Evolutionary conservation across 2,113 vertebrate genomes (phyloP), one percentile per base, ranked within the genome.

Genomic region (Lampris incognitus): DNA sequence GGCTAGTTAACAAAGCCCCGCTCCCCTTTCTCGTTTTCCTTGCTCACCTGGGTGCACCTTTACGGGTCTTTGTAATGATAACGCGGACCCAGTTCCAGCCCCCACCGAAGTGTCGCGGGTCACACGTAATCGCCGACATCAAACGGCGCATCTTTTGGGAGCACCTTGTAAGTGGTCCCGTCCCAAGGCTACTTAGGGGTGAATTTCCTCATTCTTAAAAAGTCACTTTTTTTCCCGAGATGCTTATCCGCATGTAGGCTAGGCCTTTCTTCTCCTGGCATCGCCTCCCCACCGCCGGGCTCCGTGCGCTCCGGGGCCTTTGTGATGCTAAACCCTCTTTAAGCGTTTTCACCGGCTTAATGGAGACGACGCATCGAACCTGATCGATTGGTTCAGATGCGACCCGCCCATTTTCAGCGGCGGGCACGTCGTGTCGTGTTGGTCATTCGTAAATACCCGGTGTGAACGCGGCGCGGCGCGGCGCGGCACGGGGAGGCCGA

Each of bases 51-150:
- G 78, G 66, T 74, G 73, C 75, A 78, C 73, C 83, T 87, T 24
- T 71, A 41, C 58, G 37, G 70, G n/a, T 50, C 86, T 87, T 91
- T 93, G 88, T 92, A 40, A 89, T 92, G 82, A 69, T 83, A 91
- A 54, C 86, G 24, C 9, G 41, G 57, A 1, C 49, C 86, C 76
- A 55, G 69, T 67, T 71, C 81, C 83, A 82, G 50, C 7, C 63
- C 55, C 72, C 63, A 60, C 64, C 75, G 55, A 80, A 76, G 61
- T 73, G 78, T 44, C 72, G 59, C 69, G 79, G 75, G 71, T 67
- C 79, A 69, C 63, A 85, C 79, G 64, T 81, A 76, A 78, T 66
- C 68, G 81, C 86, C 87, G 74, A 88, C 87, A 88, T 91, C 82
- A 89, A 84, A 85, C 72, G 79, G 38, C 10, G n/a, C 42, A 6